Percentiles rank a stretch among this genome's conserved stretches.
Conservation (phyloP, 2,113 vertebrate species). For the Chelonoidis abingdonii region DNA sequence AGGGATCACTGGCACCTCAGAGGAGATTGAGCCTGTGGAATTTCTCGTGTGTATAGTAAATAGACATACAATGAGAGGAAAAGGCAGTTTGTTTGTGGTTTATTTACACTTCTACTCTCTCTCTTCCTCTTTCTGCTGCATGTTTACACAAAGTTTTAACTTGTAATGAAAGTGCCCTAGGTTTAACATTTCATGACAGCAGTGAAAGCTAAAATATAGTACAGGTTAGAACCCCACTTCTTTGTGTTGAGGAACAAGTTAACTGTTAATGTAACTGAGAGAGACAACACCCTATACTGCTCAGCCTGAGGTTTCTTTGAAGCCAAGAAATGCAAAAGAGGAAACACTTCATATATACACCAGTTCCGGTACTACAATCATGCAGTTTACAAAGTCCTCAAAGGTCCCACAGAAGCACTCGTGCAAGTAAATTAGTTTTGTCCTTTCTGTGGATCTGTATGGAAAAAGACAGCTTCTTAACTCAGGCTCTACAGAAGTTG, state of each 20-base stretch:
- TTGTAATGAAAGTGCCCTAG: neutral
- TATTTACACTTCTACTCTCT: neutral
- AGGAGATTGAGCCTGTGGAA: neutral
- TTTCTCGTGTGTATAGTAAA: neutral
- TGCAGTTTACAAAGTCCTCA: neutral
- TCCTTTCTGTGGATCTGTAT: neutral
- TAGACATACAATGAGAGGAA: neutral
- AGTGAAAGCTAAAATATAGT: neutral
- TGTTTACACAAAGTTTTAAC: neutral
- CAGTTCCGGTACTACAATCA: conserved; percentile 26
- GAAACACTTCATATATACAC: neutral
- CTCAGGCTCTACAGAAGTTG: neutral
- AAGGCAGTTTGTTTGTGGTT: neutral
- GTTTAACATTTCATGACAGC: neutral
- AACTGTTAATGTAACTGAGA: conserved; percentile 41
- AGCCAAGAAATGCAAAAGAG: conserved; percentile 18
- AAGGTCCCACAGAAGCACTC: neutral
- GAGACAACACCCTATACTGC: neutral
- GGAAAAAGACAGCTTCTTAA: neutral
- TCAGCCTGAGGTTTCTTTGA: neutral
- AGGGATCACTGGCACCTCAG: neutral
- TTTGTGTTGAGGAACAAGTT: neutral
- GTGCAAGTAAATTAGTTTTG: neutral
- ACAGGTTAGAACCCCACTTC: neutral
- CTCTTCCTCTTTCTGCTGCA: neutral